Evolutionary conservation across 2,113 vertebrate genomes (phyloP), one percentile per base, ranked within the genome.

Genomic region (Chaetura pelagica): DNA sequence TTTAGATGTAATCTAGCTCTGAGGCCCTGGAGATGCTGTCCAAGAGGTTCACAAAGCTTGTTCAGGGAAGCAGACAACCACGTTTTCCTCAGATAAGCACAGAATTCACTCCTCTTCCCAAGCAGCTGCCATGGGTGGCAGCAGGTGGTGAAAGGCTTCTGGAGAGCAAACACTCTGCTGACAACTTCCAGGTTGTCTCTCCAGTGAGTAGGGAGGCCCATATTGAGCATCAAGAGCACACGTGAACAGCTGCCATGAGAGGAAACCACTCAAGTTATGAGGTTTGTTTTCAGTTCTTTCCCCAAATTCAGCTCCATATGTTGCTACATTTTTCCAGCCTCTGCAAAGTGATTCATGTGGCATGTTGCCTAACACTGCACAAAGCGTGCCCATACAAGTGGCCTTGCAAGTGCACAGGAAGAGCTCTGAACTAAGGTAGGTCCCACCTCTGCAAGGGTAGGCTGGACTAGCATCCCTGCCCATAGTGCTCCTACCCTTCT

Each of bases 281-380:
- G 64, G 83, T 93, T 95, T 96, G 94, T 94, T 96, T 97, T 96
- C 94, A 94, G 13, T 92, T 93, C 90, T 88, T 97, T 95, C 85
- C 90, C 82, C 93, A 96, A 93, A 90, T 92, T 92, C 92, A 68
- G 88, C 86, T 95, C 93, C 96, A 87, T 97, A 94, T 95, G 96
- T 84, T 95, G 88, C 79, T 88, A 94, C 73, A 95, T 96, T 96
- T 96, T 95, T 79, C 92, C 93, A 96, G 85, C 76, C 94, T 85
- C 74, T 96, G 94, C 88, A 72, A 80, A 93, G 83, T 90, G 88
- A 97, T 68, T 96, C 83, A 94, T 32, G 69, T 84, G 96, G 94
- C 94, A 61, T 64, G 85, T 86, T 96, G 93, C 94, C 96, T 84
- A 92, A 96, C 93, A 81, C 58, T 66, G 90, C 93, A 54, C 44